phyloP scores from a whole-genome alignment of 2,113 vertebrate species.

The Sorex fumeus region DNA sequence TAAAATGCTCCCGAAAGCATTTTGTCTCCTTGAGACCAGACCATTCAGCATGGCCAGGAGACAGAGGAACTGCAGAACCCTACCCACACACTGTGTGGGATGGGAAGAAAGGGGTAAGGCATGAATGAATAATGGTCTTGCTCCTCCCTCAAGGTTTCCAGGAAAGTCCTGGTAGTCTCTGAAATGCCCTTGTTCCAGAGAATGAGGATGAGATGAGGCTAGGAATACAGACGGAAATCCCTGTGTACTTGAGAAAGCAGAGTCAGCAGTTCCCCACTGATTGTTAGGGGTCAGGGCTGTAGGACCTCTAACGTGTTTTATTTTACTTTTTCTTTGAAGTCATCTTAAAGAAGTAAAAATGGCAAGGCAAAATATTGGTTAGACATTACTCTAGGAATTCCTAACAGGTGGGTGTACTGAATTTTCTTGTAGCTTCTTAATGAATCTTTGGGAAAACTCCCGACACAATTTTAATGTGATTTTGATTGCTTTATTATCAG shows the following conservation, averaged over 20 bases:
- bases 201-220: neutral
- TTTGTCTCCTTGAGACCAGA: neutral
- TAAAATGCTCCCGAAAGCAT: too few species aligned
- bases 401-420: conserved; percentile 64
- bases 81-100: neutral
- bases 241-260: neutral
- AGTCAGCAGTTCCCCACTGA: neutral
- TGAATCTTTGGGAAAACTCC: conserved; percentile 77
- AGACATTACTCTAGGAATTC: conserved; percentile 55
- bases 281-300: neutral
- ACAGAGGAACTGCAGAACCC: neutral
- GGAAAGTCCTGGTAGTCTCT: neutral
- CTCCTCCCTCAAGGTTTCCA: too few species aligned
- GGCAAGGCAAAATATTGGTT: conserved; percentile 67
- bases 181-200: neutral
- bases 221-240: neutral
- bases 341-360: conserved; percentile 19
- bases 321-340: neutral
- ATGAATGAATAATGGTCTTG: neutral
- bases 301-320: neutral
- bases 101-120: too few species aligned
- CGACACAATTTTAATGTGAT: conserved; percentile 82
- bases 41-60: neutral
- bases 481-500: conserved; percentile 85
- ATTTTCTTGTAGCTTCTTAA: conserved; percentile 62